A percentile compares a stretch with the other conserved stretches of the same genome.
phyloP scores from a whole-genome alignment of 1,140 invertebrate species.

The Neotoxoptera formosana region DNA sequence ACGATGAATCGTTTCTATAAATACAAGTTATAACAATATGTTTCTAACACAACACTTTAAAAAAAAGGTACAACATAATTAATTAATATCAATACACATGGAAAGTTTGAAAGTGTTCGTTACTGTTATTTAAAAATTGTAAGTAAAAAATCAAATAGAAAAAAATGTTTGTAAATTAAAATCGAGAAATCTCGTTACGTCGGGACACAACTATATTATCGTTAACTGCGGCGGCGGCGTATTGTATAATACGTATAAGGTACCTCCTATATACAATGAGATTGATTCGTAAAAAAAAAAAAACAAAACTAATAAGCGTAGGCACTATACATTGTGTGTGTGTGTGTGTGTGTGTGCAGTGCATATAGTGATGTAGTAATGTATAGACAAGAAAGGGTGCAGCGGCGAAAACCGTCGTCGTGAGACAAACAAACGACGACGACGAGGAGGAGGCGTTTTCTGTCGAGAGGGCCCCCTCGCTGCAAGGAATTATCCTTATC shows the following conservation, averaged over 20 bases:
- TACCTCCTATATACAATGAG: not conserved
- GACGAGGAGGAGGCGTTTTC: constrained; percentile 33
- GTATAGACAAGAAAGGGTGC: not conserved
- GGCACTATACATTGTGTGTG: not conserved
- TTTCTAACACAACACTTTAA: not conserved
- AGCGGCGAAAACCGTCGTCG: not conserved
- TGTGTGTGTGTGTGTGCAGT: not conserved
- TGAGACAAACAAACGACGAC: not conserved
- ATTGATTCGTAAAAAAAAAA: not conserved
- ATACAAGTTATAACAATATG: no score
- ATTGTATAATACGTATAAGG: no score
- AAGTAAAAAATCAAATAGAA: no score
- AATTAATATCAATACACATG: no score
- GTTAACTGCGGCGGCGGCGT: no score
- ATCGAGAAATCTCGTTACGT: no score
- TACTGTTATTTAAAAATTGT: no score
- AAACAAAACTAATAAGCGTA: not conserved
- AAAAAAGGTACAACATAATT: no score
- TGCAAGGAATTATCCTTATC: constrained; percentile 12
- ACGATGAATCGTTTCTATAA: not conserved
- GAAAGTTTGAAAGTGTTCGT: no score
- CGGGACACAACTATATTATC: no score
- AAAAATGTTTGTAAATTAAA: no score
- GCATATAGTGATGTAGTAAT: no score
- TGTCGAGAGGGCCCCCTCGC: not conserved